Evolutionary conservation across 2,888 invertebrate species (phyloP).

Genomic region (Cheilosia vulpina): DNA sequence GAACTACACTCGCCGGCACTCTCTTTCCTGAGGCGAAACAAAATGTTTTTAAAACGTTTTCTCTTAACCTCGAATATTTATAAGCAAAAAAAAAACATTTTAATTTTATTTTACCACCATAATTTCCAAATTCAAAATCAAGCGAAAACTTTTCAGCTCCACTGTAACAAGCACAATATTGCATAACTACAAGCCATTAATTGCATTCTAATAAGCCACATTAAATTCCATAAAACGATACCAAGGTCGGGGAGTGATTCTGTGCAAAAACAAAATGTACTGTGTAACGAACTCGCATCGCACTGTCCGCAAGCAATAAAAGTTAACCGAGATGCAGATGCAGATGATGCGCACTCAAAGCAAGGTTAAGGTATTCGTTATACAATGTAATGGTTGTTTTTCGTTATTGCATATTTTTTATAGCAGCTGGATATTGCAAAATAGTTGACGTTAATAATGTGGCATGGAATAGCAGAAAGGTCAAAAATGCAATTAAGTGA

Average conservation of each 20-base stretch:
- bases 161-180: conserved; percentile 24
- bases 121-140: no score
- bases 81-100: no score
- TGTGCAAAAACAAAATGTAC: conserved; percentile 26
- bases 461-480: conserved; percentile 49
- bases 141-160: conserved; percentile 2
- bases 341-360: conserved; percentile 68
- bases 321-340: conserved; percentile 56
- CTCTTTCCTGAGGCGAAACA: no score
- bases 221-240: conserved; percentile 60
- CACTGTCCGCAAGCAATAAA: conserved; percentile 45
- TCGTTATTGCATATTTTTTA: conserved; percentile 66
- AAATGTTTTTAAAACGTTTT: no score
- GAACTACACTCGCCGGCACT: no score
- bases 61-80: no score
- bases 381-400: conserved; percentile 74
- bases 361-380: conserved; percentile 73
- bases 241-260: conserved; percentile 69
- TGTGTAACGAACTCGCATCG: conserved; percentile 33
- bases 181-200: conserved; percentile 51
- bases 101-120: no score
- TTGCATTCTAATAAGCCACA: conserved; percentile 71
- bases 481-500: conserved; percentile 66
- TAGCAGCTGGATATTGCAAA: conserved; percentile 72
- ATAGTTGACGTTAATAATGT: conserved; percentile 66